Base-by-base conservation (phyloP, 2,113 vertebrate species). In the Platysternon megacephalum region DNA sequence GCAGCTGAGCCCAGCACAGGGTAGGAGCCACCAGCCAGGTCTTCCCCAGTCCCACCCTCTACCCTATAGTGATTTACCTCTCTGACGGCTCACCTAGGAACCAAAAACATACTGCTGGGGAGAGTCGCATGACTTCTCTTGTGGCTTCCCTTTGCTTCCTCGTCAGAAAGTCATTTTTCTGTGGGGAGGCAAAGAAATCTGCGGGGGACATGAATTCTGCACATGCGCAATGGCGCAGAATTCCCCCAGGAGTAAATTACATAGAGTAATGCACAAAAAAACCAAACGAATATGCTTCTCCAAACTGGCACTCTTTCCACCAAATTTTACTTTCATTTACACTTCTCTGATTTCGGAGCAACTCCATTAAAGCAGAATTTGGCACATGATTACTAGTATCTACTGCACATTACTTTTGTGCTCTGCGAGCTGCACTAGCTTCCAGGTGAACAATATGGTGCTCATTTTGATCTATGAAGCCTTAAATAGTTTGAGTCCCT, bases 241-340 rank as follows among this genome's bases (percentile, higher is more conserved):
- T 48, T 48, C 46, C 46, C 46, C 46, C 46, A 48, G 46, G 46
- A 48, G 46, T 48, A 48, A 96, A 97, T 97, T 97, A 95, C 29
- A 58, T 22, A 2, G 93, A 94, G 87, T 83, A 95, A 79, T 94
- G 96, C 94, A 96, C 85, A 97, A 97, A 97, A 93, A 97, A 46
- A 46, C 80, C 92, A 96, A 97, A 97, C 97, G 97, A 95, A 96
- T 95, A 96, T 82, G 65, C 92, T 95, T 93, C 85, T 93, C 96
- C 93, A 92, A 81, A 94, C 56, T 94, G 93, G 85, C 89, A 83
- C 52, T 93, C 88, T 88, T 95, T 95, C 96, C 95, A 91, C 24
- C 42, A 97, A 93, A 97, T 81, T 94, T 93, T 92, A 95, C 96
- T 95, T 79, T 92, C 80, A 6, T 96, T 95, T 97, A 94, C 90